Conservation (phyloP, 2,888 invertebrate species). For the Adelphocoris suturalis region DNA sequence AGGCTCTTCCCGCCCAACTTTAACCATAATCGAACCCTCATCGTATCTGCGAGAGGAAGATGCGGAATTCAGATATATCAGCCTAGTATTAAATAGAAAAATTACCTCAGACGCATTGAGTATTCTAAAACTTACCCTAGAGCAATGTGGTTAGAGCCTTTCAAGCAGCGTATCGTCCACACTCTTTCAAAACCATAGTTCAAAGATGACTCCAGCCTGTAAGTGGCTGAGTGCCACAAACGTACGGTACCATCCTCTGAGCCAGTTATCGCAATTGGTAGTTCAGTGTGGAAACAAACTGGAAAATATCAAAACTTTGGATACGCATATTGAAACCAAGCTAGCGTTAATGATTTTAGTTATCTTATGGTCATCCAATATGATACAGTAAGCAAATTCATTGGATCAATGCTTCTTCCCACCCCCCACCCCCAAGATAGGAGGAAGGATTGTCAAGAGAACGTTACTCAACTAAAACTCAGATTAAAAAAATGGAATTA, state of each 20-base stretch:
- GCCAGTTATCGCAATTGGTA: conserved; percentile 97
- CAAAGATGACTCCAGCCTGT: conserved; percentile 95
- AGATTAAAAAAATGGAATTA: too few relatives aligned
- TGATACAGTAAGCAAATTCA: too few relatives aligned
- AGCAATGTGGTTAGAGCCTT: conserved; percentile 97
- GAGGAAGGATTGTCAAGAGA: too few relatives aligned
- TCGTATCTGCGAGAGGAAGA: conserved; percentile 83
- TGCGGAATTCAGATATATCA: conserved; percentile 77
- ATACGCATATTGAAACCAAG: too few relatives aligned
- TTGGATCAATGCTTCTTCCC: too few relatives aligned
- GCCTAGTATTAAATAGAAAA: conserved; percentile 67
- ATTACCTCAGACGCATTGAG: background rate
- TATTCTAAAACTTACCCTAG: conserved; percentile 82
- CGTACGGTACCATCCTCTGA: conserved; percentile 98
- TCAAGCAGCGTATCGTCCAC: conserved; percentile 96
- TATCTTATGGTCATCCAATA: too few relatives aligned
- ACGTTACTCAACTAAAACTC: too few relatives aligned
- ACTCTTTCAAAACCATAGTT: conserved; percentile 99
- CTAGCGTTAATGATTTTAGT: too few relatives aligned
- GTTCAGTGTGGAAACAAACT: conserved; percentile 98
- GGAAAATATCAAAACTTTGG: conserved; percentile 50
- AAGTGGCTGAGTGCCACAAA: conserved; percentile 99
- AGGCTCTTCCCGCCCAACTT: conserved; percentile 98
- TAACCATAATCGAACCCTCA: conserved; percentile 96
- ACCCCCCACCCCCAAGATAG: too few relatives aligned